Evolutionary conservation across 2,888 invertebrate genomes (phyloP).

Genomic region (Molanna angustata): DNA sequence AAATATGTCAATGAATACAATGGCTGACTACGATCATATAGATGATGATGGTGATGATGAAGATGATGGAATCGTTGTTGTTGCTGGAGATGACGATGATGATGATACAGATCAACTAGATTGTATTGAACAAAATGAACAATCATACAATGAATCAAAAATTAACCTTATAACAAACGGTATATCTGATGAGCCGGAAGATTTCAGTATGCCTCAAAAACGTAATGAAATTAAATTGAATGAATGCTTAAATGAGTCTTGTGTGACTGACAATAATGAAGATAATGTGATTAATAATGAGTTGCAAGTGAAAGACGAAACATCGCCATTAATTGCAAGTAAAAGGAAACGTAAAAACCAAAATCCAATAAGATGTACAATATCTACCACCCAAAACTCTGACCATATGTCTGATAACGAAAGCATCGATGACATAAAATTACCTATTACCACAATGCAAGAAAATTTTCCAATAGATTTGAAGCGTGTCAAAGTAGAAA

Average conservation of each 20-base stretch:
- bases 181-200: slow-evolving; percentile 54
- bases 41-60: slow-evolving; percentile 64
- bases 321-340: slow-evolving; percentile 57
- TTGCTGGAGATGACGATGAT: slow-evolving; percentile 74
- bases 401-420: slow-evolving; percentile 39
- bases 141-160: slow-evolving; percentile 8
- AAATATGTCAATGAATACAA: slow-evolving; percentile 42
- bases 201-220: slow-evolving; percentile 60
- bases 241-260: slow-evolving; percentile 60
- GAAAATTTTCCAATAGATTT: slow-evolving; percentile 17
- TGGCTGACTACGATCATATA: slow-evolving; percentile 41
- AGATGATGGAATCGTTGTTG: slow-evolving; percentile 75
- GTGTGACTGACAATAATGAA: neutral
- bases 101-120: slow-evolving; percentile 44
- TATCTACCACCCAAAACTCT: slow-evolving; percentile 45
- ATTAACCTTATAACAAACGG: slow-evolving; percentile 34
- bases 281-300: slow-evolving; percentile 38
- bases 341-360: slow-evolving; percentile 85
- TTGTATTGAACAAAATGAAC: slow-evolving; percentile 42
- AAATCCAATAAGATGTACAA: slow-evolving; percentile 81
- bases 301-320: slow-evolving; percentile 56
- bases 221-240: slow-evolving; percentile 57
- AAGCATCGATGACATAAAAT: slow-evolving; percentile 39
- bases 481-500: slow-evolving; percentile 28
- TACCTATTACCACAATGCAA: slow-evolving; percentile 5